Evolutionary conservation across 1,140 invertebrate genomes (phyloP), one percentile per base, ranked within the genome.

Genomic region (Leptestheria dahalacensis): DNA sequence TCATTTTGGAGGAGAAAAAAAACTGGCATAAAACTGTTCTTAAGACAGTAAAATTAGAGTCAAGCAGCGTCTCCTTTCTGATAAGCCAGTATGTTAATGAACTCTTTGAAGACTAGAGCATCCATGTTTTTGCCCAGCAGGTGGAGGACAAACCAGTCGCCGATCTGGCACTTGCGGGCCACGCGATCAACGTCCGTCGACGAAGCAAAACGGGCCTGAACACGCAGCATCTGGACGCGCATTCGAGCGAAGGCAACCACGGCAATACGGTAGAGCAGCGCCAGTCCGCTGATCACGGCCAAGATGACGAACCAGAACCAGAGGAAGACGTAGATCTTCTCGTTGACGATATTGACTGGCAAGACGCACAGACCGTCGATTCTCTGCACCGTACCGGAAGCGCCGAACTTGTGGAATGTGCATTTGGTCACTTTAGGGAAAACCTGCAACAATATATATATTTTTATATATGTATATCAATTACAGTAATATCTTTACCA

Each of bases 381-480:
- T 24, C 65, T 66, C 61, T 74, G 67, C 11, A 76, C 63, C 29
- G 69, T 70, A 15, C 73, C 72, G 1, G 81, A 80, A 1, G 88
- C 82, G 82, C 88, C 88, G 70, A 88, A 90, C 77, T 89, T 89
- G 75, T 87, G 84, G 80, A 91, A 89, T 57, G 86, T 89, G 68
- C 88, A 91, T 58, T 91, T 91, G n/a, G 89, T 90, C 15, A 92
- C 83, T 72, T 90, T 89, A 0, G 89, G 89, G 68, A 92, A 92
- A 25, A 91, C 76, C 64, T 80, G 79, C 15, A 1, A 2, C 23
- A 12, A 18, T 24, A 51, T 47, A 51, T 24, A 15, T 6, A 51
- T 12, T 15, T 3, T 11, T n/a, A 18, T 24, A 24, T 51, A 51
- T 11, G 26, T 1, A n/a, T 18, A 11, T 2, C 11, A 11, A 51